A percentile compares a stretch with the other conserved stretches of the same genome.
Evolutionary conservation across 2,113 vertebrate genomes (phyloP).

Genomic region (Corythornis vintsioides): DNA sequence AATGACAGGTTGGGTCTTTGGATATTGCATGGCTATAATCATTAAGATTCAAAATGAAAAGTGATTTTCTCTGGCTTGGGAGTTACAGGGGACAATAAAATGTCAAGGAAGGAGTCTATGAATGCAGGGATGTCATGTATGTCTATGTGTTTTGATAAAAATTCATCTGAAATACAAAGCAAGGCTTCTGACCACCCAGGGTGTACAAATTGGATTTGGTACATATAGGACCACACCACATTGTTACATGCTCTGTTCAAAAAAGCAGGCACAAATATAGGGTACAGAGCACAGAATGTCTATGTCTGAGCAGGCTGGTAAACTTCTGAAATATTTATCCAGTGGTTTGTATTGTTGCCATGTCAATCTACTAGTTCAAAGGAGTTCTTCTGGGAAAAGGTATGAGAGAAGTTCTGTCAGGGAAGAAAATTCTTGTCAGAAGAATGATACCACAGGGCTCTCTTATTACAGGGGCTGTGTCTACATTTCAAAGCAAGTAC

Average conservation of each 20-base stretch:
- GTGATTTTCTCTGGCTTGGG: not conserved
- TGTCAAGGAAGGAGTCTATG: not conserved
- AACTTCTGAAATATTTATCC: not conserved
- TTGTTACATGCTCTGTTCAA: not conserved
- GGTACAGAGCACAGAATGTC: not conserved
- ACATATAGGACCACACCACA: not conserved
- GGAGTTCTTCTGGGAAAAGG: not conserved
- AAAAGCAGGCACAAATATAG: not conserved
- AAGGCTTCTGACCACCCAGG: not conserved
- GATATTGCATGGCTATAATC: not conserved
- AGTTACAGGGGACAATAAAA: not conserved
- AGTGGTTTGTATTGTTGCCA: not conserved
- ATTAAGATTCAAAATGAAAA: not conserved
- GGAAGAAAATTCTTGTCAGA: not conserved
- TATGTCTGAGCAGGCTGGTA: not conserved
- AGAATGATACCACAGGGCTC: not conserved
- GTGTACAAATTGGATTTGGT: not conserved
- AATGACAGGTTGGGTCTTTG: not conserved
- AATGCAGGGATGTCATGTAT: not conserved
- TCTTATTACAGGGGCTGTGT: not conserved
- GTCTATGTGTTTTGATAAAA: not conserved
- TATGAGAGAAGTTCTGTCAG: not conserved
- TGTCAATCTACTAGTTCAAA: not conserved
- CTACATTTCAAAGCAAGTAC: not conserved
- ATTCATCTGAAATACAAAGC: not conserved